These are phyloP conservation scores for Hystrix cristata DNA, from an alignment of 2,113 vertebrate genomes.

Conservation along the genomic window DNA sequence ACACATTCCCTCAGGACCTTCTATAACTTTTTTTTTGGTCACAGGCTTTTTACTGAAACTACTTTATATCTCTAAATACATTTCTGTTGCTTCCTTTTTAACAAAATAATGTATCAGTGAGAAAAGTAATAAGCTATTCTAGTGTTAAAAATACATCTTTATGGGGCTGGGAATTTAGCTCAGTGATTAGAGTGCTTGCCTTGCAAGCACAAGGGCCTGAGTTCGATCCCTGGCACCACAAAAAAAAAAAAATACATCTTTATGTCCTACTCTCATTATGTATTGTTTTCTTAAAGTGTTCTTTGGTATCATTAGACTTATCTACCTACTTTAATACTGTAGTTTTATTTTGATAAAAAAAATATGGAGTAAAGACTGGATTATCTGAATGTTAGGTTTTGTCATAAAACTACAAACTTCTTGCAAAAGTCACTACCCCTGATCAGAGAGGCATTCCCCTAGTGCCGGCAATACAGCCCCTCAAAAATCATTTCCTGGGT, in stretches of 20 bases:
- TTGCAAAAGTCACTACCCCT: not conserved
- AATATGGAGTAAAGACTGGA: conserved; percentile 15
- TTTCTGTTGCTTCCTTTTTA: conserved; percentile 52
- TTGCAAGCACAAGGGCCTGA: no score
- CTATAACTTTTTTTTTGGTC: not conserved
- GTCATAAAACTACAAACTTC: not conserved
- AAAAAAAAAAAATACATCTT: not conserved
- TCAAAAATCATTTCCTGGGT: not conserved
- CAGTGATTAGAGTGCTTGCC: no score
- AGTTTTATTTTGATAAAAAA: conserved; percentile 50
- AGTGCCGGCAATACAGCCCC: not conserved
- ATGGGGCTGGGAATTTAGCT: not conserved
- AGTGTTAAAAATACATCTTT: conserved; percentile 37
- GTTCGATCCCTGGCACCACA: no score
- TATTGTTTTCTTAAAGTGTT: conserved; percentile 44
- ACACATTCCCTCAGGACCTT: conserved; percentile 3
- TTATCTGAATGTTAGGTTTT: not conserved
- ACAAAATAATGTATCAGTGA: not conserved
- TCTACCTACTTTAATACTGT: not conserved
- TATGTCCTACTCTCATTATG: not conserved
- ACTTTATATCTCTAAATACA: not conserved
- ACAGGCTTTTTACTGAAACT: conserved; percentile 21
- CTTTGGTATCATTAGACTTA: not conserved
- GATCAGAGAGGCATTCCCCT: not conserved
- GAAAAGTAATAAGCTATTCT: not conserved